Evolutionary conservation across 2,888 invertebrate genomes (phyloP).

Genomic region (Macaria liturata): DNA sequence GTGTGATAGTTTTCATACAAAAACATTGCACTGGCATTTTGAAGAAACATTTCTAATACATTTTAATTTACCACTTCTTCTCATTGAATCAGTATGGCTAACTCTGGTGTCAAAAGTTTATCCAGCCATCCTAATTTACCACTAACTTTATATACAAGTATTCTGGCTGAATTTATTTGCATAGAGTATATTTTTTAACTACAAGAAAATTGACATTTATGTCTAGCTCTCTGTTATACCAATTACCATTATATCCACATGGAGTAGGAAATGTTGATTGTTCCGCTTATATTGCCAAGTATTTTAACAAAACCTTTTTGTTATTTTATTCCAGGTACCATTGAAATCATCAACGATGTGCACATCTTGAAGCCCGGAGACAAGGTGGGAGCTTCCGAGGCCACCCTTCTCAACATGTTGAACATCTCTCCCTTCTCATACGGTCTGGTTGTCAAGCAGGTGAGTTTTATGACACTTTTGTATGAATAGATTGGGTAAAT

Average conservation of each 20-base stretch:
- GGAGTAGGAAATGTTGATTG: too few species aligned
- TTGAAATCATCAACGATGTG: slow-evolving; percentile 99
- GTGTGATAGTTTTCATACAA: slow-evolving; percentile 48
- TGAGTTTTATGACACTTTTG: slow-evolving; percentile 45
- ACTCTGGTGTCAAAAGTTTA: too few species aligned
- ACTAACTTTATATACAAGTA: too few species aligned
- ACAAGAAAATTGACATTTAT: too few species aligned
- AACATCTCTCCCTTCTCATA: slow-evolving; percentile 99
- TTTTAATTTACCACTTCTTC: not conserved
- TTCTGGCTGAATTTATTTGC: too few species aligned
- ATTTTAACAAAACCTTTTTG: too few species aligned
- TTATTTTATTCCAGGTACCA: slow-evolving; percentile 84
- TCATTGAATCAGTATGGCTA: not conserved
- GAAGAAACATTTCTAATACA: slow-evolving; percentile 48
- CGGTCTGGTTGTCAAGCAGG: slow-evolving; percentile 96
- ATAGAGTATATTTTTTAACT: too few species aligned
- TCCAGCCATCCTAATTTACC: too few species aligned
- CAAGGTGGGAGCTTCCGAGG: slow-evolving; percentile 99
- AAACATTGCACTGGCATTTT: slow-evolving; percentile 69
- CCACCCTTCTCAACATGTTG: slow-evolving; percentile 99
- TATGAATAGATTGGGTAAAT: not conserved
- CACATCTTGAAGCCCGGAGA: slow-evolving; percentile 97
- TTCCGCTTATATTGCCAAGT: too few species aligned
- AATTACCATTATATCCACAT: too few species aligned
- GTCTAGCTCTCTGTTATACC: too few species aligned